Conservation (phyloP, 1,140 invertebrate species). For the Tetraneura akinire region DNA sequence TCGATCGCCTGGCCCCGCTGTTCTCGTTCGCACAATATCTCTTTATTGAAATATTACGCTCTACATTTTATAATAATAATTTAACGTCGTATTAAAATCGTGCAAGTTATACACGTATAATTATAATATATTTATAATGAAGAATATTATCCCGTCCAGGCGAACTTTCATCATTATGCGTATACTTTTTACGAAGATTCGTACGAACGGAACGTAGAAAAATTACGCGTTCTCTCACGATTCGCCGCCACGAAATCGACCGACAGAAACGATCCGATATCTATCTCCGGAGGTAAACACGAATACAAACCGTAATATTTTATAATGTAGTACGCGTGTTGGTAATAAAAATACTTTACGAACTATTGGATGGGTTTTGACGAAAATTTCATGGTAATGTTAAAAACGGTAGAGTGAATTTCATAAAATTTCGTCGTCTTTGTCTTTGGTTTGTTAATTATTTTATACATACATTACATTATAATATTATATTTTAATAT, state of each 20-base stretch:
- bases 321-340: too few species aligned
- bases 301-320: not conserved
- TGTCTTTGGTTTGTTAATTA: too few species aligned
- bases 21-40: not conserved
- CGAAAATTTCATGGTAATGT: too few species aligned
- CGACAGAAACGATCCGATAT: not conserved
- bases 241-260: not conserved
- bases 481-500: too few species aligned
- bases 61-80: constrained; percentile 4
- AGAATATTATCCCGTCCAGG: too few species aligned
- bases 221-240: not conserved
- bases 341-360: too few species aligned
- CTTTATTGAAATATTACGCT: not conserved
- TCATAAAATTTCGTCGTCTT: too few species aligned
- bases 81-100: too few species aligned
- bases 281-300: not conserved
- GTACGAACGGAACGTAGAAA: not conserved
- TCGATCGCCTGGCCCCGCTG: not conserved
- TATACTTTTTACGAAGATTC: too few species aligned
- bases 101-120: not conserved
- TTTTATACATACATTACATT: too few species aligned
- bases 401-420: too few species aligned
- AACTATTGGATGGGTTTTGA: too few species aligned
- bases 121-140: not conserved
- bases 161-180: not conserved